Conservation (phyloP, 2,888 invertebrate species). For the Atherix ibis region DNA sequence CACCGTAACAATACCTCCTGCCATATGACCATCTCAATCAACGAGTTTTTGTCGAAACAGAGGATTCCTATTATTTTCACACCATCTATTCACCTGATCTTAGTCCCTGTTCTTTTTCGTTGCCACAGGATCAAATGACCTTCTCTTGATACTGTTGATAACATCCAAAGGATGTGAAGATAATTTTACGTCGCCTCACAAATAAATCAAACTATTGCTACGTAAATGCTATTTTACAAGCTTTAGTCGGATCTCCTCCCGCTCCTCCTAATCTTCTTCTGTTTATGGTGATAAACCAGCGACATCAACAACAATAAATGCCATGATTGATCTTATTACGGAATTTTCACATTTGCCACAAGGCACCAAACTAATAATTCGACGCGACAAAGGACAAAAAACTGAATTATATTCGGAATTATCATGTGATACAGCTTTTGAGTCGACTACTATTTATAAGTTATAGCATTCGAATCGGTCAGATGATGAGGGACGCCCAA, state of each 20-base stretch:
- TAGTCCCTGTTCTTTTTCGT: too few species aligned
- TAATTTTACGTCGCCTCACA: conserved; percentile 74
- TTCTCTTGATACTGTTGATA: too few species aligned
- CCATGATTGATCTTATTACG: conserved; percentile 61
- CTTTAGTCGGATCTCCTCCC: conserved; percentile 87
- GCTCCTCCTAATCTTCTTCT: too few species aligned
- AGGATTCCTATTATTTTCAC: too few species aligned
- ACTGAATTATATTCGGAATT: conserved; percentile 40
- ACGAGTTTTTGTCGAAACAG: too few species aligned
- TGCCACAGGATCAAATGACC: too few species aligned
- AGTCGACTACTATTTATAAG: conserved; percentile 74
- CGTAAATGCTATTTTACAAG: conserved; percentile 88
- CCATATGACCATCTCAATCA: too few species aligned
- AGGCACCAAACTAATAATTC: conserved; percentile 35
- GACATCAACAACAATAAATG: conserved; percentile 76
- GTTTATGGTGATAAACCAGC: conserved; percentile 43
- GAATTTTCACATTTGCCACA: conserved; percentile 58
- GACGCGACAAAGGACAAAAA: conserved; percentile 27
- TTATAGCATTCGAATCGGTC: conserved; percentile 63
- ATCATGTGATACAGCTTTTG: conserved; percentile 65
- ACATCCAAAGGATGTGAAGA: too few species aligned
- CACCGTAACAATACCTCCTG: too few species aligned
- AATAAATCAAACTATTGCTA: conserved; percentile 95
- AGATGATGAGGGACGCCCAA: conserved; percentile 71
- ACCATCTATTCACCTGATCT: too few species aligned